Evolutionary conservation across 2,113 vertebrate species (phyloP), one percentile per base, ranked within the genome.

Genomic region (Campylorhamphus procurvoides): DNA sequence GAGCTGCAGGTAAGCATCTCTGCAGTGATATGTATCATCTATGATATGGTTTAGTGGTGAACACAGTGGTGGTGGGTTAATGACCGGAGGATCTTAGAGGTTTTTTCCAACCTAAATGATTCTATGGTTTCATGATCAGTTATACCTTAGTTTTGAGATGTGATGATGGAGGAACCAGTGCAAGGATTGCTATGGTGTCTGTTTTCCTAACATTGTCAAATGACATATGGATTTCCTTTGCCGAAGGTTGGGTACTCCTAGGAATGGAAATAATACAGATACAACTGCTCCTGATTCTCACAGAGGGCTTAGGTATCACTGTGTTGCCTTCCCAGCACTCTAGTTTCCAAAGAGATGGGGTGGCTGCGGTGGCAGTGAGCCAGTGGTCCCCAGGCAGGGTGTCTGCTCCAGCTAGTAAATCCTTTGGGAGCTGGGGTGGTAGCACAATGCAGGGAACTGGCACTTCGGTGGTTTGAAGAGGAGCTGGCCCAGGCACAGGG

Each of bases 111-210:
- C 11, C 14, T 52, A 40, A 53, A 1, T n/a, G n/a, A 68, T 47
- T 60, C n/a, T 63, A 14, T 40, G 60, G 19, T 29, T 40, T 39
- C 22, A 4, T 44, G 50, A 69, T 29, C 50, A 69, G 37, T 58
- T 52, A 16, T 31, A 55, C 42, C 59, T 20, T 37, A 50, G 25
- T 2, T 49, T 46, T 0, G 0, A 84, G 68, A 42, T 4, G 1
- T 29, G 23, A 58, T 14, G 72, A 50, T 15, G 18, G 68, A 90
- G 37, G 31, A 46, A 63, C 56, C 37, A 53, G 37, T 23, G 40
- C 46, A 73, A 22, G 22, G 7, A 18, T 77, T 89, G 40, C 46
- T 19, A 3, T 20, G 33, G 39, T 37, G 9, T 55, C 52, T 85
- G 14, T 83, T 94, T 86, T 75, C 55, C 64, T 72, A n/a, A 44